Conservation (phyloP, 64 coral and sea anemone genomes). For the Acropora yongei region DNA sequence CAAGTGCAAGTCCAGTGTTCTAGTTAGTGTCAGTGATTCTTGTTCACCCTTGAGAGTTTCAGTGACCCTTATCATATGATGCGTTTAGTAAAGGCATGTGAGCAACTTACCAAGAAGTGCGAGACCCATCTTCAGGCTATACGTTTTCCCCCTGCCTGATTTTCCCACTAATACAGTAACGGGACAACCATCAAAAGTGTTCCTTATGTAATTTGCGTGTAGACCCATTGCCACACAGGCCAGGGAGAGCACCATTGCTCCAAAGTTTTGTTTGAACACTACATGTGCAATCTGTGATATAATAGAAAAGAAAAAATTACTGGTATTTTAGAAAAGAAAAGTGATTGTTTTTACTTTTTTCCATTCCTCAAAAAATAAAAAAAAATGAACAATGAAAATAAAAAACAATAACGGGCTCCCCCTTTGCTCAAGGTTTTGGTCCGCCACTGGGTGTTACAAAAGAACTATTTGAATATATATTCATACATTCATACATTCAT, state of each 20-base stretch:
- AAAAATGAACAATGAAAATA: neutral
- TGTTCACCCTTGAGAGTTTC: no score
- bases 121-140: conserved; percentile 42
- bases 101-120: conserved; percentile 46
- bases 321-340: neutral
- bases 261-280: conserved; percentile 49
- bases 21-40: no score
- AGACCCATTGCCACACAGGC: conserved; percentile 47
- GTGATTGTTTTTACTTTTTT: neutral
- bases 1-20: no score
- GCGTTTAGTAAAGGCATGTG: no score
- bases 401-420: neutral
- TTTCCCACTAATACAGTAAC: conserved; percentile 33
- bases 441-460: neutral
- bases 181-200: conserved; percentile 55
- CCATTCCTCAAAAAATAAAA: neutral
- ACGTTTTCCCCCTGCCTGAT: conserved; percentile 39
- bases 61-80: no score
- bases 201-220: conserved; percentile 11
- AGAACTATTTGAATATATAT: neutral
- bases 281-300: conserved; percentile 10
- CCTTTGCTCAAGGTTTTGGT: neutral
- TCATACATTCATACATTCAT: no score
- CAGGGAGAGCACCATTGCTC: conserved; percentile 7
- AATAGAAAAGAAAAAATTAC: conserved; percentile 21